phyloP scores from a whole-genome alignment of 2,888 invertebrate species.

The Cactoblastis cactorum region DNA sequence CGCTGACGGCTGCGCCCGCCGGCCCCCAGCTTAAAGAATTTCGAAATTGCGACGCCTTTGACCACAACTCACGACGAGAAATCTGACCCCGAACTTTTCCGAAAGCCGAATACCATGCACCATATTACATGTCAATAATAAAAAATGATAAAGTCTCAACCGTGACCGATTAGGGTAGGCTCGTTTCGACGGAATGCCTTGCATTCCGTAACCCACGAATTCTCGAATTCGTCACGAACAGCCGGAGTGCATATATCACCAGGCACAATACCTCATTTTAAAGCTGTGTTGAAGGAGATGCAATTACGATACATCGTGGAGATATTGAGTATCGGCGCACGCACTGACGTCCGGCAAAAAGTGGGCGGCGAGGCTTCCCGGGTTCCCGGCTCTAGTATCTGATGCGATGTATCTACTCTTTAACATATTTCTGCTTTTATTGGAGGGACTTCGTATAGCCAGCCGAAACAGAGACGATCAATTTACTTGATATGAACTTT shows the following conservation, averaged over 20 bases:
- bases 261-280: slow-evolving; percentile 16
- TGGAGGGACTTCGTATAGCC: slow-evolving; percentile 28
- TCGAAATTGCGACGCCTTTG: slow-evolving; percentile 51
- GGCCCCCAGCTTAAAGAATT: slow-evolving; percentile 38
- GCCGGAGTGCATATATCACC: slow-evolving; percentile 9
- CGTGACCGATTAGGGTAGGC: slow-evolving; percentile 6
- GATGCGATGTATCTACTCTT: slow-evolving; percentile 30
- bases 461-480: slow-evolving; percentile 43
- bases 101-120: background rate
- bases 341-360: slow-evolving; percentile 42
- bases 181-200: background rate
- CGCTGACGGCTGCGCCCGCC: slow-evolving; percentile 37
- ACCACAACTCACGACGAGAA: slow-evolving; percentile 35
- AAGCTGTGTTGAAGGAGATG: slow-evolving; percentile 36
- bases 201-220: slow-evolving; percentile 10
- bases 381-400: slow-evolving; percentile 33
- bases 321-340: slow-evolving; percentile 32
- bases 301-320: slow-evolving; percentile 58
- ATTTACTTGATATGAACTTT: slow-evolving; percentile 33
- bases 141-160: slow-evolving; percentile 1
- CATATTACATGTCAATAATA: slow-evolving; percentile 4
- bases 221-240: slow-evolving; percentile 9
- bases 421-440: slow-evolving; percentile 26
- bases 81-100: background rate
- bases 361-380: slow-evolving; percentile 45